Conservation (phyloP, 1,140 invertebrate species). For the Linepithema humile region DNA sequence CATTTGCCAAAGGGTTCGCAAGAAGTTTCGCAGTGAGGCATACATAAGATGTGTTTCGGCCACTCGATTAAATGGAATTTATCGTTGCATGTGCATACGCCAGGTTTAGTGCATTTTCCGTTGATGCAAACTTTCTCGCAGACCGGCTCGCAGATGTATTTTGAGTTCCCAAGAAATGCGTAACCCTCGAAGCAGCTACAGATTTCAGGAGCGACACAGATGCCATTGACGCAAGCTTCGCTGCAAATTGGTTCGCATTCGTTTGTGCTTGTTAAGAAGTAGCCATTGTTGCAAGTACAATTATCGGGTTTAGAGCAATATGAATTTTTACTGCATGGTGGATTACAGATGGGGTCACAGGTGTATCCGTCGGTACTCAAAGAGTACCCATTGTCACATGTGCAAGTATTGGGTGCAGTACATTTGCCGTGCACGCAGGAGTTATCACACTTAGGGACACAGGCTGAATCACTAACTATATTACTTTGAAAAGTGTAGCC, state of each 20-base stretch:
- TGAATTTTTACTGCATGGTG: no score
- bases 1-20: conserved; percentile 69
- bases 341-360: no score
- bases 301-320: conserved; percentile 47
- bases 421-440: conserved; percentile 67
- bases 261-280: not conserved
- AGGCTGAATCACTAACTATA: not conserved
- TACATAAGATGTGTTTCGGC: conserved; percentile 33
- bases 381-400: conserved; percentile 70
- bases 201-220: conserved; percentile 59
- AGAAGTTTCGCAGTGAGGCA: conserved; percentile 36
- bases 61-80: conserved; percentile 7
- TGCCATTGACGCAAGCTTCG: not conserved
- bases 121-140: conserved; percentile 65
- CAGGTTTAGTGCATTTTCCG: conserved; percentile 69
- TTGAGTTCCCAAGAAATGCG: not conserved
- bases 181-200: conserved; percentile 66
- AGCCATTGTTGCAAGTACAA: conserved; percentile 65
- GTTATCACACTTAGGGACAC: conserved; percentile 58
- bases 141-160: conserved; percentile 49
- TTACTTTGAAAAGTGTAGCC: not conserved
- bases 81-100: conserved; percentile 65
- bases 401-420: conserved; percentile 69
- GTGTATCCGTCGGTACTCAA: no score
- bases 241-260: conserved; percentile 62